These are phyloP conservation scores for Lasioglossum figueresi DNA, from an alignment of 2,888 invertebrate species.

Conservation along the genomic window DNA sequence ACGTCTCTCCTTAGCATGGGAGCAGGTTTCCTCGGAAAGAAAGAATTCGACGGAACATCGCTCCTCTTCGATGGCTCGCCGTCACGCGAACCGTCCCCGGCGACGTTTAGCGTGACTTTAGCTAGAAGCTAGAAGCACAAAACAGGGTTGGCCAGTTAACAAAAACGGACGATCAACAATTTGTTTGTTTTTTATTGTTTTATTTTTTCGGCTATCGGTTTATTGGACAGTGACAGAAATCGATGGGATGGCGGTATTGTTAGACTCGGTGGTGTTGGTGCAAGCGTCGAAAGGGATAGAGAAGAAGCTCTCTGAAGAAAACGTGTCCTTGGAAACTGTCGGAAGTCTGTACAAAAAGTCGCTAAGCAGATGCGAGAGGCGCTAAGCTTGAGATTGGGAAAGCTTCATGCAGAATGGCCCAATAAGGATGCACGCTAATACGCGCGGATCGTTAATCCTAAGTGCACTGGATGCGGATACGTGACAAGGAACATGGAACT, in stretches of 20 bases:
- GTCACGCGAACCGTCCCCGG: constrained; percentile 36
- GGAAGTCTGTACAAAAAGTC: neutral
- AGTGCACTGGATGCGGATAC: neutral
- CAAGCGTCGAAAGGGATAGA: neutral
- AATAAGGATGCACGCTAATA: constrained; percentile 47
- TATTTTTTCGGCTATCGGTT: neutral
- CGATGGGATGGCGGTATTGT: neutral
- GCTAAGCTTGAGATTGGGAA: neutral
- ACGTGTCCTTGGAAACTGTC: neutral
- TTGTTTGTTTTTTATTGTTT: too few relatives aligned
- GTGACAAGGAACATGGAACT: neutral
- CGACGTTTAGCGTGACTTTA: constrained; percentile 36
- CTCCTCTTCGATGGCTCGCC: constrained; percentile 54
- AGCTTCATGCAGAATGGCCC: constrained; percentile 24
- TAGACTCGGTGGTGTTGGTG: neutral
- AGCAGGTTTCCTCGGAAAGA: constrained; percentile 9
- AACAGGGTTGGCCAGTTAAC: constrained; percentile 18
- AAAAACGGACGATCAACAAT: neutral
- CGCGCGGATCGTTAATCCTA: constrained; percentile 9
- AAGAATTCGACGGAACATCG: constrained; percentile 28
- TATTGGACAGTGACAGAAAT: neutral
- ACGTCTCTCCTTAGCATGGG: constrained; percentile 12
- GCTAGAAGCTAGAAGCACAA: constrained; percentile 27
- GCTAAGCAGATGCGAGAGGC: neutral
- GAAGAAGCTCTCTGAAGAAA: neutral